These are phyloP conservation scores for Tetramorium bicarinatum DNA, from an alignment of 2,888 invertebrate species.

Conservation along the genomic window DNA sequence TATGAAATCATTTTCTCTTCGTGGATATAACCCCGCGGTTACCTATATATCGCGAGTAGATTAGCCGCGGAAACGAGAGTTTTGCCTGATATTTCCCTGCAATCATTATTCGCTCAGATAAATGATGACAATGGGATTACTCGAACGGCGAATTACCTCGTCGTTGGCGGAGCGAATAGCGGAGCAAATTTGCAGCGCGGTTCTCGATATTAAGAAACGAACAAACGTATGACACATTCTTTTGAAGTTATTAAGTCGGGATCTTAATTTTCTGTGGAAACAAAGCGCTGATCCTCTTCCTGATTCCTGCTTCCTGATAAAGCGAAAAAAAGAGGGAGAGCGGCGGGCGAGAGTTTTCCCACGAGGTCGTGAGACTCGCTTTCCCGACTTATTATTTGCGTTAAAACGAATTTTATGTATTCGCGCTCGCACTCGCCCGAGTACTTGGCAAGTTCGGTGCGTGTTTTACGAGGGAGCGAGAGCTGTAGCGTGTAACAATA, in stretches of 20 bases:
- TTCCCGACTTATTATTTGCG: slow-evolving; percentile 48
- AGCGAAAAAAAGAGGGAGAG: neutral
- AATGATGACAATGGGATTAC: neutral
- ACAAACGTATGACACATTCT: slow-evolving; percentile 21
- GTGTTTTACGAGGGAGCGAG: slow-evolving; percentile 18
- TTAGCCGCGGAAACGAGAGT: slow-evolving; percentile 2
- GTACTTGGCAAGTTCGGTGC: slow-evolving; percentile 43
- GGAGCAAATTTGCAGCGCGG: neutral
- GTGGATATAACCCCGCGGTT: neutral
- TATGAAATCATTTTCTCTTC: slow-evolving; percentile 32
- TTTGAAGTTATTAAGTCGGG: slow-evolving; percentile 34
- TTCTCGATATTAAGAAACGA: slow-evolving; percentile 16
- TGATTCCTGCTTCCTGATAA: slow-evolving; percentile 16
- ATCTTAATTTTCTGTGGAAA: slow-evolving; percentile 48
- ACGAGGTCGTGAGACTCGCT: slow-evolving; percentile 6
- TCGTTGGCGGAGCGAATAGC: neutral
- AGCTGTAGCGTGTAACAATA: slow-evolving; percentile 29
- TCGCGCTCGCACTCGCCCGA: slow-evolving; percentile 32
- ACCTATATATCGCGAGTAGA: neutral
- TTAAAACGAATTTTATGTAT: slow-evolving; percentile 53
- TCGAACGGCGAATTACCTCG: neutral
- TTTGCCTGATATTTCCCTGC: neutral
- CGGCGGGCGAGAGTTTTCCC: neutral
- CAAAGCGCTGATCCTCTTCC: neutral
- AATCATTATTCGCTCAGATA: neutral